Conservation (phyloP, 2,888 invertebrate species). For the Nomada ferruginata region DNA sequence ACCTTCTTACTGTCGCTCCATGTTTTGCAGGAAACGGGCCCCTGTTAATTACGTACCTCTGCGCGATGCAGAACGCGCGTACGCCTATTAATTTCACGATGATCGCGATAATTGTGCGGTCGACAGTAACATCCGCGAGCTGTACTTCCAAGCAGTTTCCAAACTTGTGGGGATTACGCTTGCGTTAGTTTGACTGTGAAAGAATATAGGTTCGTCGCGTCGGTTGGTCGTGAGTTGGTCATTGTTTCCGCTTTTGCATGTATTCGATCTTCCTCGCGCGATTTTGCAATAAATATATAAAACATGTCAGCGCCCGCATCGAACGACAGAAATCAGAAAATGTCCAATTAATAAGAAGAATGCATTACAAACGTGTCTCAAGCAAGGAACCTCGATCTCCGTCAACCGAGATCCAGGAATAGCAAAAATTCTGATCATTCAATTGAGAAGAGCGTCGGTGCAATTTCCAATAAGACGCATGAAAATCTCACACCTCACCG, state of each 20-base stretch:
- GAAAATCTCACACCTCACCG: too few species aligned
- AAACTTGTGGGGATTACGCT: not conserved
- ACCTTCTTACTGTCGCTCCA: conserved; percentile 15
- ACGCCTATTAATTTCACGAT: conserved; percentile 51
- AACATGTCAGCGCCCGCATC: too few species aligned
- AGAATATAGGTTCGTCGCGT: not conserved
- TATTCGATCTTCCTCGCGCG: not conserved
- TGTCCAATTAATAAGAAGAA: too few species aligned
- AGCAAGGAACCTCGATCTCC: too few species aligned
- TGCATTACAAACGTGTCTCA: too few species aligned
- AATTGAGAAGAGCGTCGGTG: too few species aligned
- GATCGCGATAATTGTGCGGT: conserved; percentile 42
- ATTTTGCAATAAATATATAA: too few species aligned
- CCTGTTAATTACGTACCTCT: conserved; percentile 56
- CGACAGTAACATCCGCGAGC: conserved; percentile 6
- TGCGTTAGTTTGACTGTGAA: not conserved
- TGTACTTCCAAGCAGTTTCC: not conserved
- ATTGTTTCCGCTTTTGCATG: not conserved
- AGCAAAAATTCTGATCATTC: too few species aligned
- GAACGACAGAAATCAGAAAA: too few species aligned
- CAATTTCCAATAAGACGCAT: too few species aligned
- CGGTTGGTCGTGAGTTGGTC: not conserved
- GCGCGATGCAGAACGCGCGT: conserved; percentile 12
- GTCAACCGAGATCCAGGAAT: too few species aligned
- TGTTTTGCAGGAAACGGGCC: conserved; percentile 54